phyloP scores from a whole-genome alignment of 2,888 invertebrate species.

The Drosophila greeni region DNA sequence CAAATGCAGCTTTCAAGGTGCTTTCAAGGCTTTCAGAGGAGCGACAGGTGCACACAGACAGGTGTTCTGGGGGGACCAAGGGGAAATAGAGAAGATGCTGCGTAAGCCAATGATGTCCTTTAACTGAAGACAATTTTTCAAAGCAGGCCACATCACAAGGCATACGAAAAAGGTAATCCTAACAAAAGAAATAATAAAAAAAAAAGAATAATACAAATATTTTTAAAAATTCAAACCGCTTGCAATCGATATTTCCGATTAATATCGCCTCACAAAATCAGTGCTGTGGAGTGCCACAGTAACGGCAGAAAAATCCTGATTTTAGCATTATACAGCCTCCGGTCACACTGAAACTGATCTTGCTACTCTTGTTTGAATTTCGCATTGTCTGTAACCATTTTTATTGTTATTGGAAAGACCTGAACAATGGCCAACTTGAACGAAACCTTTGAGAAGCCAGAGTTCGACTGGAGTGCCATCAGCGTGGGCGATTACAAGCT shows the following conservation, averaged over 20 bases:
- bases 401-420: neutral
- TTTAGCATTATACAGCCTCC: neutral
- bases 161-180: too few species aligned
- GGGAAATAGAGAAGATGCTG: neutral
- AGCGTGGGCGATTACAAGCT: constrained; percentile 69
- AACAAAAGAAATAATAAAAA: neutral
- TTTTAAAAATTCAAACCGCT: neutral
- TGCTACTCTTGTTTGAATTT: neutral
- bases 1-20: constrained; percentile 8
- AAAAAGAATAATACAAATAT: neutral
- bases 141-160: neutral
- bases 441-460: neutral
- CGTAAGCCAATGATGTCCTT: neutral
- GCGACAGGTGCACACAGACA: constrained; percentile 10
- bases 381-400: neutral
- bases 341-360: constrained; percentile 5
- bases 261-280: neutral
- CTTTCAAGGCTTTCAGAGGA: constrained; percentile 7
- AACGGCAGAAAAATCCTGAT: too few species aligned
- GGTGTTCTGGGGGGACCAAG: neutral
- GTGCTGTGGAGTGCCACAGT: neutral
- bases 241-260: neutral
- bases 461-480: constrained; percentile 75
- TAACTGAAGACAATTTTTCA: too few species aligned
- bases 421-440: constrained; percentile 2